A percentile compares a stretch with the other conserved stretches of the same genome.
phyloP scores from a whole-genome alignment of 1,140 invertebrate species.

The Zelostemma sp. region DNA sequence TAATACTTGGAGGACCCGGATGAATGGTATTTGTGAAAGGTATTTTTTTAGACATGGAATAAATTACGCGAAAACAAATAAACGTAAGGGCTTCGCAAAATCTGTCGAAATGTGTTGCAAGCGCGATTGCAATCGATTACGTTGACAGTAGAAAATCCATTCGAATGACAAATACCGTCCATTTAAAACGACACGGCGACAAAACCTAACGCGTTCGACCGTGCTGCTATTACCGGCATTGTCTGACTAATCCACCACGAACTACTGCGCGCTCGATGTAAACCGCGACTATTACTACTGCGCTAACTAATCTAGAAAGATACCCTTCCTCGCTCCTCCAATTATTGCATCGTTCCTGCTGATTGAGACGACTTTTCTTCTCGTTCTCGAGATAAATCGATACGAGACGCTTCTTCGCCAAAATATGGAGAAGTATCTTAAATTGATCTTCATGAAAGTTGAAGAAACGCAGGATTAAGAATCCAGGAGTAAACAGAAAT shows the following conservation, averaged over 20 bases:
- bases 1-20: not conserved
- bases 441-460: too few species aligned
- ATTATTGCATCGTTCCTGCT: conserved; percentile 33
- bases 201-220: conserved; percentile 26
- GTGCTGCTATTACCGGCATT: conserved; percentile 40
- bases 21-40: too few species aligned
- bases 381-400: too few species aligned
- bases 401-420: too few species aligned
- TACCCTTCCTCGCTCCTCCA: conserved; percentile 39
- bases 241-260: conserved; percentile 48
- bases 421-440: too few species aligned
- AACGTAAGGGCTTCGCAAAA: too few species aligned
- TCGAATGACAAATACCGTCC: conserved; percentile 40
- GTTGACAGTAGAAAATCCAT: conserved; percentile 27
- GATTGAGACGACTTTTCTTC: too few species aligned
- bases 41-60: too few species aligned
- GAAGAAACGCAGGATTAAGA: conserved; percentile 5
- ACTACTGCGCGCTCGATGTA: conserved; percentile 41
- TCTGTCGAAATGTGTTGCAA: not conserved
- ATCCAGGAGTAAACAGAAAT: conserved; percentile 59
- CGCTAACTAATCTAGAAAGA: conserved; percentile 47
- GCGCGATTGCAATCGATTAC: conserved; percentile 15
- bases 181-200: conserved; percentile 43
- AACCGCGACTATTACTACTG: conserved; percentile 45
- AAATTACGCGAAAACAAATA: too few species aligned